phyloP scores from a whole-genome alignment of 2,888 invertebrate genomes.

The Kryphioiulus occultus region DNA sequence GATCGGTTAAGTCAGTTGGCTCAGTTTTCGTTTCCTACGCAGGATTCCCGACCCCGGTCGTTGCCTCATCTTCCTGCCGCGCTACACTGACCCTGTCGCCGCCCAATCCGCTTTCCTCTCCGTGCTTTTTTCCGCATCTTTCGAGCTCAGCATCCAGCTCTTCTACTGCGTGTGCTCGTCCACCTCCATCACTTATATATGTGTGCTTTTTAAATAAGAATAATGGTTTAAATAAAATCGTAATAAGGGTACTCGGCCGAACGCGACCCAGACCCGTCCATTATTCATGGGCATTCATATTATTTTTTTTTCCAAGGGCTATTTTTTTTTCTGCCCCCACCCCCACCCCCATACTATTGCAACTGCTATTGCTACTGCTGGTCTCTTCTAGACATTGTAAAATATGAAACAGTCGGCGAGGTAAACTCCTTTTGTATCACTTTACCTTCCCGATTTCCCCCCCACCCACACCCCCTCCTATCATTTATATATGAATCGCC shows the following conservation, averaged over 20 bases:
- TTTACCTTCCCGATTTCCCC: not conserved
- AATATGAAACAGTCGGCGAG: not conserved
- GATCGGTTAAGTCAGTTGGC: too few species aligned
- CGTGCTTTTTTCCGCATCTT: not conserved
- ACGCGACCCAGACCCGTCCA: not conserved
- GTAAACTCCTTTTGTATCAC: constrained; percentile 16
- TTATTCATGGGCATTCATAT: not conserved
- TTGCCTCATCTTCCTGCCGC: not conserved
- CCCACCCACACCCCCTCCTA: not conserved
- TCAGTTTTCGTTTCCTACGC: too few species aligned
- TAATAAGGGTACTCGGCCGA: constrained; percentile 45
- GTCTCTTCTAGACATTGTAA: not conserved
- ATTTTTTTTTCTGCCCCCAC: not conserved
- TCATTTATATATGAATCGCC: constrained; percentile 29
- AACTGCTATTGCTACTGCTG: too few species aligned
- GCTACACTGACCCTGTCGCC: not conserved
- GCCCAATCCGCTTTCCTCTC: not conserved
- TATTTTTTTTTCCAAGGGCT: not conserved
- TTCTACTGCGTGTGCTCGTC: not conserved
- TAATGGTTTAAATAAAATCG: constrained; percentile 44
- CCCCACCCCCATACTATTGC: too few species aligned
- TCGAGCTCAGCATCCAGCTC: not conserved
- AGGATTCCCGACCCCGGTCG: not conserved
- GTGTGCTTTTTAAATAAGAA: constrained; percentile 38
- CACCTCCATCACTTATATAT: not conserved